Conservation (phyloP, 2,888 invertebrate genomes). For the Sesia apiformis region DNA sequence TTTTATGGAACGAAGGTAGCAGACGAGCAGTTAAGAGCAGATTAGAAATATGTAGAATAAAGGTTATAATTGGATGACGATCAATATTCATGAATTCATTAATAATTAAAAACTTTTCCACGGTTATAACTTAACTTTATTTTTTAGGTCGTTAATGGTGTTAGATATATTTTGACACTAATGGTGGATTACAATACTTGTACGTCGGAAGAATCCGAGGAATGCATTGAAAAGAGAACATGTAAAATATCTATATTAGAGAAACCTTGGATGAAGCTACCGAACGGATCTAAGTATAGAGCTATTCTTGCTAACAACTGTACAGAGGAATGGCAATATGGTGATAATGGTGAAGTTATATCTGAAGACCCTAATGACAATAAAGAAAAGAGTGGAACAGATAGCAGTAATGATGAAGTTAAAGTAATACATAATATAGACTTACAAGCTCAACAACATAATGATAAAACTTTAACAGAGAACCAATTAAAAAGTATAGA, state of each 20-base stretch:
- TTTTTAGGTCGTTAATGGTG: slow-evolving; percentile 75
- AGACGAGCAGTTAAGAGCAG: too few species aligned
- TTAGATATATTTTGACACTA: slow-evolving; percentile 72
- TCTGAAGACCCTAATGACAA: slow-evolving; percentile 17
- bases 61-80: too few species aligned
- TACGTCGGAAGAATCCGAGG: slow-evolving; percentile 25
- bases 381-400: slow-evolving; percentile 26
- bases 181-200: slow-evolving; percentile 68
- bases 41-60: too few species aligned
- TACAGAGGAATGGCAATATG: slow-evolving; percentile 71
- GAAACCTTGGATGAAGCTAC: slow-evolving; percentile 77
- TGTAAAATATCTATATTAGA: slow-evolving; percentile 78
- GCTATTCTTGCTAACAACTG: slow-evolving; percentile 79
- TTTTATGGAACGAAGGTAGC: too few species aligned
- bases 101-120: too few species aligned
- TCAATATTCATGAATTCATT: too few species aligned
- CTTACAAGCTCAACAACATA: slow-evolving; percentile 31
- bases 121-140: neutral
- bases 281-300: slow-evolving; percentile 74
- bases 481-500: slow-evolving; percentile 47
- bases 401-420: slow-evolving; percentile 41
- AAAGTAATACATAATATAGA: slow-evolving; percentile 39
- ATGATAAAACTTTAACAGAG: slow-evolving; percentile 35
- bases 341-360: slow-evolving; percentile 45
- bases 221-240: slow-evolving; percentile 41